Evolutionary conservation across 2,888 invertebrate genomes (phyloP), one percentile per base, ranked within the genome.

Genomic region (Caenorhabditis imperialis): DNA sequence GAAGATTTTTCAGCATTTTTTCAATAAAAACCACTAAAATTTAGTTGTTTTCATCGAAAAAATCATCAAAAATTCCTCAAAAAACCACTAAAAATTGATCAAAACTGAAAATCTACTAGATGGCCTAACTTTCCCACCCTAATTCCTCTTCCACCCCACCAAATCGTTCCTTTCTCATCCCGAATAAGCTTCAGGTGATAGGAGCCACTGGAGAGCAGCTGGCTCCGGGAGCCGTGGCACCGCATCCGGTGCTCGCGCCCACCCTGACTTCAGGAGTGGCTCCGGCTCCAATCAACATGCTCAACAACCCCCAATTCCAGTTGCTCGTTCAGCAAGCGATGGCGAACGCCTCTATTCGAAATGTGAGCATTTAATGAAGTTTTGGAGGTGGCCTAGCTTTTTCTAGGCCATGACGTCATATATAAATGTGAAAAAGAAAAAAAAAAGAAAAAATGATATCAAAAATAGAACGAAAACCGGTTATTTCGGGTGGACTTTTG

Each of bases 121-220:
- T n/a, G n/a, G n/a, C n/a, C n/a, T n/a, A n/a, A n/a, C n/a, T n/a
- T n/a, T 51, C 22, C 22, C 33, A 30, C n/a, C n/a, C n/a, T n/a
- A n/a, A n/a, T n/a, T n/a, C n/a, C n/a, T n/a, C n/a, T n/a, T n/a
- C n/a, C n/a, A n/a, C n/a, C n/a, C n/a, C n/a, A n/a, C n/a, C n/a
- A n/a, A n/a, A n/a, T n/a, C n/a, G n/a, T n/a, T n/a, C n/a, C n/a
- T n/a, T n/a, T n/a, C 30, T 30, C 30, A 30, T 30, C 10, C 30
- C 3, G 30, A 48, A 27, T 16, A 18, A 22, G 16, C 27, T 71
- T 37, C 53, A 78, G 78, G 61, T 78, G 38, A 75, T 80, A 18
- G 79, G 79, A 23, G 77, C 75, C 23, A 74, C 79, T 16, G 79
- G 79, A 38, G 79, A 80, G 55, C 79, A 78, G 69, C 44, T 80